phyloP scores from a whole-genome alignment of 2,113 vertebrate genomes.

The Morone chrysops region DNA sequence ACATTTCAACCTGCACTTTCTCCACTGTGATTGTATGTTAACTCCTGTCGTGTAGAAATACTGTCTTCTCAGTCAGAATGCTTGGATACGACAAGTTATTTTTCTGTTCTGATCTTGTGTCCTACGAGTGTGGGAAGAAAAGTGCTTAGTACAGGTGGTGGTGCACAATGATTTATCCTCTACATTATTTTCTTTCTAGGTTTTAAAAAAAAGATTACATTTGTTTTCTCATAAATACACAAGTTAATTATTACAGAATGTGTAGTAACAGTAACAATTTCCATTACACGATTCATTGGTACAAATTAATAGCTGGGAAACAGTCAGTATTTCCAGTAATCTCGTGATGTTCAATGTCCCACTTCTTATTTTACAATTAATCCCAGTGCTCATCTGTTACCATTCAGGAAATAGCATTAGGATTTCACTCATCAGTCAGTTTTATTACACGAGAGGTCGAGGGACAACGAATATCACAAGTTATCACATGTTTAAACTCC shows the following conservation, averaged over 20 bases:
- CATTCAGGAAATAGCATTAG: constrained; percentile 50
- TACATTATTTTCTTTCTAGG: not conserved
- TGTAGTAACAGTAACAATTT: constrained; percentile 45
- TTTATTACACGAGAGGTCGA: constrained; percentile 40
- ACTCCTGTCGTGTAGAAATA: not conserved
- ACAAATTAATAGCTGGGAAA: constrained; percentile 44
- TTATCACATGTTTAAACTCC: constrained; percentile 57
- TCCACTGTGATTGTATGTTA: constrained; percentile 11
- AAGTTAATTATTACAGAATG: constrained; percentile 25
- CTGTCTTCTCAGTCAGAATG: not conserved
- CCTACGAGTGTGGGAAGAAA: not conserved
- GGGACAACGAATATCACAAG: constrained; percentile 20
- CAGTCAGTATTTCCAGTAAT: constrained; percentile 65
- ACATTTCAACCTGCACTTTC: constrained; percentile 27
- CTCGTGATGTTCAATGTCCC: constrained; percentile 38
- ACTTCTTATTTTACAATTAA: constrained; percentile 54
- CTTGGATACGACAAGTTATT: rapidly evolving
- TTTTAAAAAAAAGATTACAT: not conserved
- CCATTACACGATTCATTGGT: constrained; percentile 43
- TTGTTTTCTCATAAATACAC: constrained; percentile 38
- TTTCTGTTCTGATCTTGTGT: not conserved
- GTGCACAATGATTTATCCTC: not conserved
- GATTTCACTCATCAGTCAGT: constrained; percentile 28
- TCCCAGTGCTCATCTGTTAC: constrained; percentile 62
- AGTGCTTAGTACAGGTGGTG: not conserved